phyloP scores from a whole-genome alignment of 2,797 vertebrate genomes.

The Bufotes viridis region DNA sequence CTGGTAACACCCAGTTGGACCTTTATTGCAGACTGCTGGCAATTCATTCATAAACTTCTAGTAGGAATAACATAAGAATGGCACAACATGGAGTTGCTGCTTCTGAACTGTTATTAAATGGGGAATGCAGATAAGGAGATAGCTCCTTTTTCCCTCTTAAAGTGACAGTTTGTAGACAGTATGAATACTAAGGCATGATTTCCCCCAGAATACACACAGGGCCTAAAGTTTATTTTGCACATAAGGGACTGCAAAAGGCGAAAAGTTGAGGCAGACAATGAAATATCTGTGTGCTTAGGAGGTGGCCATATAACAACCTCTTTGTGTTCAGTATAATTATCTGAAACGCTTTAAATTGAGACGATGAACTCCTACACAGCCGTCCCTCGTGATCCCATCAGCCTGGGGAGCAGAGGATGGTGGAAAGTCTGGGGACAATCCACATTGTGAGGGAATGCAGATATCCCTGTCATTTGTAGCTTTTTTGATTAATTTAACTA shows the following conservation, averaged over 20 bases:
- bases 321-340: slow-evolving; percentile 35
- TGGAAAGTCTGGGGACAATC: neutral
- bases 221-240: slow-evolving; percentile 20
- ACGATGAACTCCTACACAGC: slow-evolving; percentile 19
- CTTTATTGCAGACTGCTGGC: too few relatives aligned
- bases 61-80: too few relatives aligned
- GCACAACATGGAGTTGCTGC: too few relatives aligned
- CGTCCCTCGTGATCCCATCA: neutral
- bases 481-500: too few relatives aligned
- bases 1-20: too few relatives aligned
- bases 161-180: neutral
- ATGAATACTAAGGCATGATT: neutral
- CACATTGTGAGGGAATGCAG: neutral
- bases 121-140: too few relatives aligned
- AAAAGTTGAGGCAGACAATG: slow-evolving; percentile 26
- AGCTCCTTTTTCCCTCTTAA: neutral
- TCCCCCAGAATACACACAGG: neutral
- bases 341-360: slow-evolving; percentile 36
- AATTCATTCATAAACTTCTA: too few relatives aligned
- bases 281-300: neutral
- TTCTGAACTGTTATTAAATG: too few relatives aligned
- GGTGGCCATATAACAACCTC: slow-evolving; percentile 30
- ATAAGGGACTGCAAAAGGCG: slow-evolving; percentile 14
- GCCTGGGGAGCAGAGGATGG: neutral
- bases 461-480: neutral